A percentile compares a stretch with the other conserved stretches of the same genome.
These are phyloP conservation scores for Diglossa cyanea DNA, from an alignment of 2,797 vertebrate genomes.

Conservation along the genomic window DNA sequence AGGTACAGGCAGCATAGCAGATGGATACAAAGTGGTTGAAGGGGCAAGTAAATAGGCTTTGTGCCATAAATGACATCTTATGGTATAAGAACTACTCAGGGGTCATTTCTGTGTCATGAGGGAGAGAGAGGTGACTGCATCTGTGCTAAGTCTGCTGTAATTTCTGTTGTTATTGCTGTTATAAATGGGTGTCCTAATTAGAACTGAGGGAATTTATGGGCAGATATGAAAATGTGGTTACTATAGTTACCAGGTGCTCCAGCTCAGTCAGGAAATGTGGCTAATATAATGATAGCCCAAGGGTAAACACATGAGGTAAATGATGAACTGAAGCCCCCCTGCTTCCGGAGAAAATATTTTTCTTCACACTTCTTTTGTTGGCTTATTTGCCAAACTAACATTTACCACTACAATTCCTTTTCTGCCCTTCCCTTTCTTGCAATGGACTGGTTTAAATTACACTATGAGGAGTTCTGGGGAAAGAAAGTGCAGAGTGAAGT, in stretches of 20 bases:
- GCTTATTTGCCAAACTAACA: neutral
- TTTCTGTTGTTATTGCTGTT: constrained; percentile 34
- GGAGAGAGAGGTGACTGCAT: neutral
- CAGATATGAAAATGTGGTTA: constrained; percentile 62
- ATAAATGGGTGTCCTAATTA: constrained; percentile 59
- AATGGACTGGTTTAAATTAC: neutral
- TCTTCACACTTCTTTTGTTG: neutral
- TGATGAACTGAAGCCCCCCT: neutral
- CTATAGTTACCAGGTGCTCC: constrained; percentile 65
- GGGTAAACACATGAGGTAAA: constrained; percentile 50
- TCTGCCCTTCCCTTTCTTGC: neutral
- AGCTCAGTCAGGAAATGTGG: constrained; percentile 24
- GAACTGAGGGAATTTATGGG: constrained; percentile 42
- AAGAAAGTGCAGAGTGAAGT: neutral
- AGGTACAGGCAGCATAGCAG: neutral
- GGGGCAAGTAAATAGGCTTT: neutral
- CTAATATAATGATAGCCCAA: constrained; percentile 43
- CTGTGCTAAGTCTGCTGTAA: neutral
- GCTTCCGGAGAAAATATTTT: constrained; percentile 2
- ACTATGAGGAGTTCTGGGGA: neutral
- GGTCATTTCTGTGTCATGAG: neutral
- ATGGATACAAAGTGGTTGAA: neutral
- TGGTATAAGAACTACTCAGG: neutral
- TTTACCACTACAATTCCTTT: neutral
- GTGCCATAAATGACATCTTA: neutral